phyloP scores from a whole-genome alignment of 2,888 invertebrate species.

The Hoplodrina ambigua region DNA sequence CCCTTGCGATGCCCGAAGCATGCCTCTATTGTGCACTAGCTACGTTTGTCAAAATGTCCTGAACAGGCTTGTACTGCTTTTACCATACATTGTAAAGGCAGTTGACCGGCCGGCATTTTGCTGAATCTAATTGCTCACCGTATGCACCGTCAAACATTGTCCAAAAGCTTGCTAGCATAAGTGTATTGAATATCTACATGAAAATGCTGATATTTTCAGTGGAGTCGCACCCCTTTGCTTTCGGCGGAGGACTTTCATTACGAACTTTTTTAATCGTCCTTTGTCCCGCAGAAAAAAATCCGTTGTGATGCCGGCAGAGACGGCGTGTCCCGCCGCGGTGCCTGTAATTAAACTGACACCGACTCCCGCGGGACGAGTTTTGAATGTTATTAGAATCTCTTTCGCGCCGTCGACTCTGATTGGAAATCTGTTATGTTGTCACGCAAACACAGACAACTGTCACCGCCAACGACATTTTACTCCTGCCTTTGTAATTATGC shows the following conservation, averaged over 20 bases:
- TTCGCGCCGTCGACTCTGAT: slow-evolving; percentile 87
- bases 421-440: slow-evolving; percentile 83
- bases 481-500: slow-evolving; percentile 51
- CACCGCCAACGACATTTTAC: slow-evolving; percentile 53
- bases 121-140: slow-evolving; percentile 23
- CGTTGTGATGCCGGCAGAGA: slow-evolving; percentile 83
- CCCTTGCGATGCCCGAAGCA: slow-evolving; percentile 51
- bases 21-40: slow-evolving; percentile 50
- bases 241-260: slow-evolving; percentile 85
- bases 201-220: slow-evolving; percentile 70
- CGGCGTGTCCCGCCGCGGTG: slow-evolving; percentile 75
- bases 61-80: slow-evolving; percentile 33
- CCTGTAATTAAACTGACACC: slow-evolving; percentile 89
- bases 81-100: slow-evolving; percentile 9
- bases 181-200: slow-evolving; percentile 47
- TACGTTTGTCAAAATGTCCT: slow-evolving; percentile 52
- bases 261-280: slow-evolving; percentile 90
- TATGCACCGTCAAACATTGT: slow-evolving; percentile 4
- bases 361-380: slow-evolving; percentile 87
- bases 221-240: slow-evolving; percentile 82
- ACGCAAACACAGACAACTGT: slow-evolving; percentile 70
- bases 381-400: slow-evolving; percentile 90
- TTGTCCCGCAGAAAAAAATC: slow-evolving; percentile 87
- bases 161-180: background rate
- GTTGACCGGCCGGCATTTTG: slow-evolving; percentile 10